Base-by-base conservation (phyloP, 64 coral and sea anemone genomes). In the Dendronephthya gigantea region DNA sequence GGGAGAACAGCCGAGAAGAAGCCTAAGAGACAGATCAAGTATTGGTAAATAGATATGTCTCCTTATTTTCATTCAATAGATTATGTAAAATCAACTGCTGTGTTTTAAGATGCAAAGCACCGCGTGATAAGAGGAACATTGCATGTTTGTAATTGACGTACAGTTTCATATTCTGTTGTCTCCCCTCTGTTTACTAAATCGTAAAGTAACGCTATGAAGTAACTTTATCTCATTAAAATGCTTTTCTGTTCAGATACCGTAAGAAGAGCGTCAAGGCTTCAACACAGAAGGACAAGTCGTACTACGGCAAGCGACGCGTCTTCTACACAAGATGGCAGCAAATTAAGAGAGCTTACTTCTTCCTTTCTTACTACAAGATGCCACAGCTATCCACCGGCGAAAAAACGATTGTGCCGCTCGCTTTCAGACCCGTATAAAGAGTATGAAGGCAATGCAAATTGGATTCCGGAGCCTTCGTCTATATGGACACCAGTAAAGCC, bases 401-500 rank as follows among this genome's bases (percentile, higher is more conserved):
- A 79, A 35, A 79, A 79, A 39, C 72, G 72, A 29, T 12, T 79
- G 29, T 79, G 72, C 17, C 72, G 72, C 36, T 79, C 72, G 72
- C 72, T 36, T 34, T 79, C 72, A 14, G 72, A 79, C 36, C 72
- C 72, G 36, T 79, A 79, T 19, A 79, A 79, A 39, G 72, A 79
- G 15, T 36, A 2, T 33, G 31, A 79, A 35, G 36, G 30, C 30
- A 34, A 35, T 36, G 32, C 25, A 39, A 36, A 12, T 29, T 79
- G 72, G 72, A 79, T 4, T 34, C 72, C 72, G 1, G 72, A 79
- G 29, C 72, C 72, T 79, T 79, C 72, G 22, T 79, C 72, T 2
- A 79, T 79, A 36, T 79, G 72, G 72, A 79, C 72, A 2, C 72
- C 72, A 39, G 72, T 79, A 9, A 79, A 79, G 29, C 72, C 72